A percentile compares a stretch with the other conserved stretches of the same genome.
Conservation (phyloP, 2,888 invertebrate species). For the Pollenia griseotomentosa region DNA sequence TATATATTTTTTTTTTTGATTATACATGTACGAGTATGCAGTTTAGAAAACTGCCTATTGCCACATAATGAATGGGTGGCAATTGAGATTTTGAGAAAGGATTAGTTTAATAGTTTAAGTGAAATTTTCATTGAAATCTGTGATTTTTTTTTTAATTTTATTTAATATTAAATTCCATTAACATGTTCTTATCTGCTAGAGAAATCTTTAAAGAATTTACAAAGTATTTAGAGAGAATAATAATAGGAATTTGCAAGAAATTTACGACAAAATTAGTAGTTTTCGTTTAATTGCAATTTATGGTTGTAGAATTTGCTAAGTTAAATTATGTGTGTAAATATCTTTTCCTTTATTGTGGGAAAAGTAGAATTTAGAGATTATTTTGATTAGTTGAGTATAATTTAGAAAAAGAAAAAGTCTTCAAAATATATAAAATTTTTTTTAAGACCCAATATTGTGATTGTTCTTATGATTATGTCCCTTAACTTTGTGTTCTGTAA, state of each 20-base stretch:
- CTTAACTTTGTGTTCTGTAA: no score
- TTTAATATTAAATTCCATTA: conserved; percentile 31
- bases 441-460: no score
- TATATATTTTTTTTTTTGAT: conserved; percentile 5
- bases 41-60: conserved; percentile 19
- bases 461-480: no score
- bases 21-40: conserved; percentile 10
- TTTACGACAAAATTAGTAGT: not conserved
- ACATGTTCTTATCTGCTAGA: conserved; percentile 13
- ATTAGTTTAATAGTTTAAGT: conserved; percentile 49
- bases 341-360: no score
- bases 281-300: not conserved
- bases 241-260: not conserved
- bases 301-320: no score
- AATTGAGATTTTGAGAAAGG: conserved; percentile 45
- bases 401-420: no score
- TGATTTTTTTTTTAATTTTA: conserved; percentile 8
- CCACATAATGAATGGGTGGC: conserved; percentile 52
- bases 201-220: conserved; percentile 9
- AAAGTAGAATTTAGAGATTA: no score
- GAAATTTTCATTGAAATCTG: conserved; percentile 51
- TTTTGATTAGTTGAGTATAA: no score
- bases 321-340: no score
- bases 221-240: not conserved
- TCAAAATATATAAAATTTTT: no score